phyloP scores from a whole-genome alignment of 2,113 vertebrate species.

The Cyanoliseus patagonus region DNA sequence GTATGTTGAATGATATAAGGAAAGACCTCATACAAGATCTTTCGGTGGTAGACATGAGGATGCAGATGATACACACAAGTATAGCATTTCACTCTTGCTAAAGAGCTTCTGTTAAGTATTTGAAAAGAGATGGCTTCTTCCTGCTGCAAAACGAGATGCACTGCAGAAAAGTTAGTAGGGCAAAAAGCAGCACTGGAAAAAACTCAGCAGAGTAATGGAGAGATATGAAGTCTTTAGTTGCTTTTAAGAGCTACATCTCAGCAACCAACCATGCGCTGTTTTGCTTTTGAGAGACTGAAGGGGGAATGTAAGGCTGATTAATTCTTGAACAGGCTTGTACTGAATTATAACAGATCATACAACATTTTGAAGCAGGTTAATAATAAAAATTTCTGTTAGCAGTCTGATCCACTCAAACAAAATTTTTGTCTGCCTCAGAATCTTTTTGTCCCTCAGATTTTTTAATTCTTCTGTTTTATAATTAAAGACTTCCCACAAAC shows the following conservation, averaged over 20 bases:
- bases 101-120: neutral
- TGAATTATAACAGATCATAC: neutral
- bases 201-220: neutral
- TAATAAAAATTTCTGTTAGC: neutral
- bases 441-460: neutral
- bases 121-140: neutral
- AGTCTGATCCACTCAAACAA: neutral
- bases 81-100: accelerated
- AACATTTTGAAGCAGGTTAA: neutral
- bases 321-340: neutral
- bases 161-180: neutral
- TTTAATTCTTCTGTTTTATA: neutral
- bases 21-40: neutral
- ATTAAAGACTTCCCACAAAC: neutral
- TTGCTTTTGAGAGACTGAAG: neutral
- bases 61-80: neutral
- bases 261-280: neutral
- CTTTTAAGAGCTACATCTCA: neutral
- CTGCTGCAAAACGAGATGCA: neutral
- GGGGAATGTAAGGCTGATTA: neutral
- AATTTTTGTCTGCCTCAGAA: neutral
- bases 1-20: neutral
- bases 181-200: neutral
- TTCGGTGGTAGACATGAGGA: neutral
- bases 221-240: neutral